Base-by-base conservation (phyloP, 2,888 invertebrate genomes). In the Eilema depressum region DNA sequence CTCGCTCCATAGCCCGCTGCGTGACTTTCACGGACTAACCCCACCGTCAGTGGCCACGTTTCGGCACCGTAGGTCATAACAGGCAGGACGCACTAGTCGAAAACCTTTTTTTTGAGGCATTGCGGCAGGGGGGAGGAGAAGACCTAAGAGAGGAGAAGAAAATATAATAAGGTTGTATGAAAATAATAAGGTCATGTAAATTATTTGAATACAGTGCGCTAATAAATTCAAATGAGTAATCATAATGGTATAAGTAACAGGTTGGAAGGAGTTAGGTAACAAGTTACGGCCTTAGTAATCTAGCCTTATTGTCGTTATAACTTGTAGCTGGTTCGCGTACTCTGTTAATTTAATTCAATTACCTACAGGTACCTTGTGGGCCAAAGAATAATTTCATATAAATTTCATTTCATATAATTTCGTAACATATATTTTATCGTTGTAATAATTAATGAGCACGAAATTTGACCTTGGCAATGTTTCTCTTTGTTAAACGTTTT, bases 271-370 rank as follows among this genome's bases (percentile, higher is more conserved):
- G 64, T 53, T 63, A 60, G 63, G 70, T 79, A 47, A 47, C 47
- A 47, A 47, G 20, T 47, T 67, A 80, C 69, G 69, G 69, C 74
- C 71, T 71, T 20, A 65, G 71, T 71, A 69, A 80, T 80, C 68
- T 70, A 57, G 74, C 69, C 47, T 11, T 47, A 20, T 14, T 66
- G 68, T 66, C 69, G 33, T 77, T 71, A 66, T 74, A 74, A 80
- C 74, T 78, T 70, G 68, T 37, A 20, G 56, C 47, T 20, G 53
- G n/a, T n/a, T 53, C 8, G 8, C 1, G 7, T 53, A 47, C 47
- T 47, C 47, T 20, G 47, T 47, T 47, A 20, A 47, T 47, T 47
- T 47, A 47, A 47, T 47, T 20, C 47, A 47, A 47, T 47, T 47
- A 41, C 30, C 4, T 30, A 33, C 7, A 20, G 20, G 5, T 47